phyloP scores from a whole-genome alignment of 2,888 invertebrate species.

The Gandaritis pyraliata region DNA sequence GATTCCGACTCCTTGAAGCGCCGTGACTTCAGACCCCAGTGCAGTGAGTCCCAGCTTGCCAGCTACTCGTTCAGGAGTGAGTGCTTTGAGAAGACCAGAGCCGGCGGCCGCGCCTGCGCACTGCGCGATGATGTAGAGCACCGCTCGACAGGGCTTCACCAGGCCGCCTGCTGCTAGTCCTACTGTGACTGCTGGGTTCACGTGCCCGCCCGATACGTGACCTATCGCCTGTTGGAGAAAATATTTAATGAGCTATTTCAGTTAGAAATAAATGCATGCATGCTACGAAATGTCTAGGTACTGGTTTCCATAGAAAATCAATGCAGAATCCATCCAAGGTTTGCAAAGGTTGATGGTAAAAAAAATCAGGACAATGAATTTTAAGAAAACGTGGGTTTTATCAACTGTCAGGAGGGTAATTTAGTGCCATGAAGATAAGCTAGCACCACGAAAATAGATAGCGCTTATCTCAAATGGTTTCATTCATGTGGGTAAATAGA shows the following conservation, averaged over 20 bases:
- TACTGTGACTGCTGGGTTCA: constrained; percentile 96
- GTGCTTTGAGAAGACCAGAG: constrained; percentile 89
- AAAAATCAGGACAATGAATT: not conserved
- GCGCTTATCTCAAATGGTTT: constrained; percentile 43
- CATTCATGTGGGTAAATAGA: constrained; percentile 43
- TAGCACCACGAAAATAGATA: constrained; percentile 42
- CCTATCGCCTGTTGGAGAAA: constrained; percentile 87
- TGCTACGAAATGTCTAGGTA: too few relatives aligned
- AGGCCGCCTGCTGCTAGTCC: constrained; percentile 92
- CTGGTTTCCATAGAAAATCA: too few relatives aligned
- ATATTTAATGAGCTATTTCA: not conserved
- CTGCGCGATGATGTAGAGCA: constrained; percentile 93
- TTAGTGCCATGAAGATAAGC: constrained; percentile 36
- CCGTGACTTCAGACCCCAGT: constrained; percentile 85
- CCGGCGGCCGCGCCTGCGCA: constrained; percentile 93
- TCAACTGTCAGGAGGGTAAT: constrained; percentile 28
- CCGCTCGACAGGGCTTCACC: constrained; percentile 88
- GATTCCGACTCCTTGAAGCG: constrained; percentile 93
- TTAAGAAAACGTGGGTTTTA: constrained; percentile 20
- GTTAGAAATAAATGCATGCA: not conserved
- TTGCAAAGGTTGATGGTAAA: too few relatives aligned
- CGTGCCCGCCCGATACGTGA: constrained; percentile 95
- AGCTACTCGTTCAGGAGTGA: constrained; percentile 87
- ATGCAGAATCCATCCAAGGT: not conserved
- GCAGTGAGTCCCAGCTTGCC: constrained; percentile 88